Conservation (phyloP, 2,113 vertebrate genomes). For the Prunella fulvescens region DNA sequence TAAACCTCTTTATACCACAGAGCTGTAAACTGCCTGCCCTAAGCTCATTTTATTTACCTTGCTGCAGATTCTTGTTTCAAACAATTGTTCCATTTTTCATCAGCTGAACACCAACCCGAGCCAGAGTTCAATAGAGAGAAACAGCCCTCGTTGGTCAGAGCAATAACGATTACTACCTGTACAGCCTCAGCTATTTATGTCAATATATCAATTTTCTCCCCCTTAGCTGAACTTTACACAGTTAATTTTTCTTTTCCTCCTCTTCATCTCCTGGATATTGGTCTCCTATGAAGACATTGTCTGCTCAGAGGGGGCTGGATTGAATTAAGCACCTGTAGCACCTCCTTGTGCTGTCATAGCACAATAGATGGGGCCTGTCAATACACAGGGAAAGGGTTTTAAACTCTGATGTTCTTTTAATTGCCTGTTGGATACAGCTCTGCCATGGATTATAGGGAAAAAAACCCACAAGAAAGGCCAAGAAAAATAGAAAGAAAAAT, state of each 20-base stretch:
- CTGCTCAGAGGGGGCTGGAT: neutral
- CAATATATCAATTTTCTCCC: slow-evolving; percentile 57
- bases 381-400: neutral
- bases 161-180: slow-evolving; percentile 41
- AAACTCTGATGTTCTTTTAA: slow-evolving; percentile 44
- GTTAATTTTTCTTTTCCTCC: slow-evolving; percentile 10
- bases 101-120: slow-evolving; percentile 5
- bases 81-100: slow-evolving; percentile 28
- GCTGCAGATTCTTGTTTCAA: slow-evolving; percentile 12
- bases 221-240: slow-evolving; percentile 26
- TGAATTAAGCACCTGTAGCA: slow-evolving; percentile 10
- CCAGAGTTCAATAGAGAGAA: slow-evolving; percentile 8
- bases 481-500: neutral
- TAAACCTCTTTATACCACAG: neutral
- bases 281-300: slow-evolving; percentile 29
- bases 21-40: neutral
- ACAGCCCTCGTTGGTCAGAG: neutral
- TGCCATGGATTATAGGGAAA: neutral
- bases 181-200: slow-evolving; percentile 32
- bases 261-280: slow-evolving; percentile 21
- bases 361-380: slow-evolving; percentile 20
- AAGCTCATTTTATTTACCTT: slow-evolving; percentile 26
- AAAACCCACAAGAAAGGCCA: neutral
- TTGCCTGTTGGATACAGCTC: neutral
- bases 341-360: neutral